A percentile compares a stretch with the other conserved stretches of the same genome.
Conservation (phyloP, 2,888 invertebrate species). For the Phlogophora meticulosa region DNA sequence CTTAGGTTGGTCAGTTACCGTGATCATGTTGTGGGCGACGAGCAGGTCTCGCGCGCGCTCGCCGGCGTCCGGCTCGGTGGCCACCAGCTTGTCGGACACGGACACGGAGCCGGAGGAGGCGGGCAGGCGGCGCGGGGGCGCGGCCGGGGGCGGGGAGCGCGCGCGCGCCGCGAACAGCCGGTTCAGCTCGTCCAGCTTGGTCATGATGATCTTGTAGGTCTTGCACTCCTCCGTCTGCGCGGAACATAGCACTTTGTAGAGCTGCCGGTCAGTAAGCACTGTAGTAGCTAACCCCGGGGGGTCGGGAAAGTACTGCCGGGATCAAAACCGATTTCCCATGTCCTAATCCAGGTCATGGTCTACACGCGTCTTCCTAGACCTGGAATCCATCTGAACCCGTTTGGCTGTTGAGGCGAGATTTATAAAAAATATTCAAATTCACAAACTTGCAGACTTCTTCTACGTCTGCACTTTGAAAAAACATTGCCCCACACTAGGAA, state of each 20-base stretch:
- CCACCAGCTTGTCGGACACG: constrained; percentile 80
- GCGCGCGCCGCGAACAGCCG: constrained; percentile 72
- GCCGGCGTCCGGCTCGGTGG: constrained; percentile 71
- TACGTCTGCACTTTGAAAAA: no score
- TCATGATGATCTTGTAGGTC: constrained; percentile 87
- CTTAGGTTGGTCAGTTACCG: constrained; percentile 36
- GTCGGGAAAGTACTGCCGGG: no score
- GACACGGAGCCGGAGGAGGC: constrained; percentile 71
- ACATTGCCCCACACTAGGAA: no score
- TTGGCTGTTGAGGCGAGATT: no score
- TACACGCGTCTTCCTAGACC: no score
- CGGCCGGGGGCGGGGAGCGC: constrained; percentile 46
- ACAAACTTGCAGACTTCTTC: no score
- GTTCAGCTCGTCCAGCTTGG: constrained; percentile 83
- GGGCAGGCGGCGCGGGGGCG: constrained; percentile 25
- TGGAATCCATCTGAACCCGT: no score
- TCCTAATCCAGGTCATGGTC: no score
- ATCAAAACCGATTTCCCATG: no score
- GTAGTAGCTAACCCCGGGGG: no score
- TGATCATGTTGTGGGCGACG: constrained; percentile 33
- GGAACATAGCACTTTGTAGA: constrained; percentile 12
- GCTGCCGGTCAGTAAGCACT: constrained; percentile 5
- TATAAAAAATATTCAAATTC: no score
- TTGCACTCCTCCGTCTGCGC: constrained; percentile 81
- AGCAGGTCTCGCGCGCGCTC: constrained; percentile 16